Base-by-base conservation (phyloP, 2,888 invertebrate genomes). In the Leptodirus hochenwartii region DNA sequence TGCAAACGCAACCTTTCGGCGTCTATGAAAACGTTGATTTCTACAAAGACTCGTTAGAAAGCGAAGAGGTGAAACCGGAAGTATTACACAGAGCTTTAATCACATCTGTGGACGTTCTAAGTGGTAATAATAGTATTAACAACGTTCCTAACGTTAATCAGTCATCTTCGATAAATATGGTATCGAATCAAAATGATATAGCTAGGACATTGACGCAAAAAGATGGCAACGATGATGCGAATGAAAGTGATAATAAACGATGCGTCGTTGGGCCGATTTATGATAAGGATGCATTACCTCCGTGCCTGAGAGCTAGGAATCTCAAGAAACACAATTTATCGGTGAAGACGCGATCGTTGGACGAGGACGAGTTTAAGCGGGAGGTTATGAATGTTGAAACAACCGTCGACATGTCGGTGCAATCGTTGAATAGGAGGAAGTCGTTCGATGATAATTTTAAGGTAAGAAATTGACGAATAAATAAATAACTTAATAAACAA, bases 281-380 rank as follows among this genome's bases (percentile, higher is more conserved):
- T n/a, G n/a, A n/a, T n/a, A n/a, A n/a, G 2, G 32, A 32, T 16
- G 29, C 54, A 40, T 44, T 65, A 33, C 68, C 70, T 3, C 70
- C 70, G 0, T 67, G 70, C 34, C 51, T 68, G 27, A 59, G 74
- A 0, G 70, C 73, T 0, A 62, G 66, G 41, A 62, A 63, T 12
- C 56, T 70, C 0, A 72, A 70, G 0, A 71, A 69, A 44, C 65
- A 67, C 37, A 64, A 69, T 0, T 54, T 59, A 30, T 73, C 69
- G 44, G 72, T 76, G 0, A n/a, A 68, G 43, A 72, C 76, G 17
- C 56, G 75, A 15, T 77, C 77, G 1, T 49, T 78, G 31, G 78
- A 78, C 48, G 78, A 77, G 42, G 74, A 72, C 38, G 76, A 74
- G 8, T 78, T 79, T 41, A 58, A 69, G 10, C 20, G 20, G 2